Evolutionary conservation across 2,113 vertebrate genomes (phyloP).

Genomic region (Trochalopteron elliotii): DNA sequence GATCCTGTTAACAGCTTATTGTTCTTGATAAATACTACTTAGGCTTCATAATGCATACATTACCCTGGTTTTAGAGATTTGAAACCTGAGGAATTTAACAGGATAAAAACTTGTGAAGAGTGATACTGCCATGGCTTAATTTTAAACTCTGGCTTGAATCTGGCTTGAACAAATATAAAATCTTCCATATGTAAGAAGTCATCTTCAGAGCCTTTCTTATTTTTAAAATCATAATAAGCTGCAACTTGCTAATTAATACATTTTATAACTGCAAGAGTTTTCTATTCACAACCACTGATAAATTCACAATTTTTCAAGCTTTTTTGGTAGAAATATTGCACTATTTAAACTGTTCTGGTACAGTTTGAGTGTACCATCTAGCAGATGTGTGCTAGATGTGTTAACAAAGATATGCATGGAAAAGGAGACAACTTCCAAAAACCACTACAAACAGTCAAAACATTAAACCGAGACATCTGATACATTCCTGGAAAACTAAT

Average conservation of each 20-base stretch:
- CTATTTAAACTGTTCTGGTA: background rate
- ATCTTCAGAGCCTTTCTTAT: background rate
- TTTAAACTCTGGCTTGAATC: background rate
- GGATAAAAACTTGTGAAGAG: background rate
- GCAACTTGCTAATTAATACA: background rate
- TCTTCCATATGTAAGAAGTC: background rate
- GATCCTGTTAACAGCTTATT: background rate
- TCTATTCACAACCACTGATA: background rate
- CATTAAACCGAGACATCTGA: background rate
- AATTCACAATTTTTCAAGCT: background rate
- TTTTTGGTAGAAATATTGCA: background rate
- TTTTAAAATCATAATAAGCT: background rate
- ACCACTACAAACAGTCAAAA: background rate
- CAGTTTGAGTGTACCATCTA: background rate
- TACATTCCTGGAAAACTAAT: background rate
- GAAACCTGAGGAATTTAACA: background rate
- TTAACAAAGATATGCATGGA: background rate
- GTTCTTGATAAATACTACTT: background rate
- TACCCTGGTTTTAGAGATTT: background rate
- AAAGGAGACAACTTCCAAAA: background rate
- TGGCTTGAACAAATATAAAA: background rate
- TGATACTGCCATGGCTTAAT: background rate
- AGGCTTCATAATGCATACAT: background rate
- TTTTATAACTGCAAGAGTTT: background rate
- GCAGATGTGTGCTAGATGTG: background rate